phyloP scores from a whole-genome alignment of 2,113 vertebrate species.

The Rhegmatorhina hoffmannsi region DNA sequence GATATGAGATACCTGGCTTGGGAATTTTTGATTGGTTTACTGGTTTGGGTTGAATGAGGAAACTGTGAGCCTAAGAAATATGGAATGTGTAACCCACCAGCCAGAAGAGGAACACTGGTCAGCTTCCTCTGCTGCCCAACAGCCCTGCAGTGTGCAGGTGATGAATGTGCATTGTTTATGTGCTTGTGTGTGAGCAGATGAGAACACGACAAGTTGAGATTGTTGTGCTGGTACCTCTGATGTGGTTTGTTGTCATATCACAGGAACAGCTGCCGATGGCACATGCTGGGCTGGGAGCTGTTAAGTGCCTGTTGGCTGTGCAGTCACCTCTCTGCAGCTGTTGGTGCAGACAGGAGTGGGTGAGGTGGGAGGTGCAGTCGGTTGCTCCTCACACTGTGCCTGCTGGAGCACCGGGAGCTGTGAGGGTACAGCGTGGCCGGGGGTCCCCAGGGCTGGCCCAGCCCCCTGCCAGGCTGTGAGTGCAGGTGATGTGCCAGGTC shows the following conservation, averaged over 20 bases:
- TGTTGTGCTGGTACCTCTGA: neutral
- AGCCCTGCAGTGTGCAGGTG: neutral
- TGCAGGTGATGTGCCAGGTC: neutral
- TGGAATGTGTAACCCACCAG: accelerated
- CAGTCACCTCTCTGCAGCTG: neutral
- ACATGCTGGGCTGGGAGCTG: neutral
- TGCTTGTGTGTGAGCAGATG: neutral
- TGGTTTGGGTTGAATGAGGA: neutral
- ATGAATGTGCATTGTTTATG: neutral
- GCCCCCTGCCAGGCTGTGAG: neutral
- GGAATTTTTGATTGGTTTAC: neutral
- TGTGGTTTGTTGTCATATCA: neutral
- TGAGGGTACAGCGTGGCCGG: accelerated
- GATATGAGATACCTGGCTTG: neutral
- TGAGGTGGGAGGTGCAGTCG: neutral
- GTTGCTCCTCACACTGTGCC: too few relatives aligned
- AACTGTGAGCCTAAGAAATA: neutral
- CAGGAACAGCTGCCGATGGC: neutral
- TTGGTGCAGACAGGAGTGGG: neutral
- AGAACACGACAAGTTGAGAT: neutral
- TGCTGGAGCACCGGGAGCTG: neutral
- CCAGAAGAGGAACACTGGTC: neutral
- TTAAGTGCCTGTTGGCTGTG: neutral
- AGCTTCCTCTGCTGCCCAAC: neutral
- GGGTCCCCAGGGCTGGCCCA: neutral